Evolutionary conservation across 2,797 vertebrate species (phyloP).

Genomic region (Sciaenops ocellatus): DNA sequence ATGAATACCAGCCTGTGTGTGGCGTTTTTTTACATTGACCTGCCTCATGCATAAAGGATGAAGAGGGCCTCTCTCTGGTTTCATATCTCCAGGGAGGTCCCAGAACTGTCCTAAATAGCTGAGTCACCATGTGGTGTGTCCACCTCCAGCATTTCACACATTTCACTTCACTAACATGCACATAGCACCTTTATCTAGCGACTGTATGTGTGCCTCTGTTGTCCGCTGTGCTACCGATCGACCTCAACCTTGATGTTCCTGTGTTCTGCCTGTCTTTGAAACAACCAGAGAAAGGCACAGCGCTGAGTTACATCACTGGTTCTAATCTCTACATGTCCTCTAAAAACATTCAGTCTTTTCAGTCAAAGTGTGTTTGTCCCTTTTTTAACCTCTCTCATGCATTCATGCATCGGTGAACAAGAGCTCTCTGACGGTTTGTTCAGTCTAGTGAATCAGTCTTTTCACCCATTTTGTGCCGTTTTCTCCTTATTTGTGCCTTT

Average conservation of each 20-base stretch:
- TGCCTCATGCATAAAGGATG: constrained; percentile 55
- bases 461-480: background rate
- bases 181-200: constrained; percentile 29
- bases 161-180: constrained; percentile 38
- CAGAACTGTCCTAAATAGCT: constrained; percentile 56
- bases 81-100: constrained; percentile 51
- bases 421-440: constrained; percentile 8
- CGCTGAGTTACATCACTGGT: constrained; percentile 55
- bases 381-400: constrained; percentile 37
- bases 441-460: constrained; percentile 24
- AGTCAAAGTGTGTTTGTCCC: constrained; percentile 37
- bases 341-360: constrained; percentile 46
- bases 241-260: constrained; percentile 63
- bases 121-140: constrained; percentile 58
- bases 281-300: constrained; percentile 41
- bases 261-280: constrained; percentile 65
- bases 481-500: constrained; percentile 10
- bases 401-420: background rate
- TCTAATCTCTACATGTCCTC: constrained; percentile 36
- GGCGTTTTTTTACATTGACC: constrained; percentile 39
- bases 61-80: constrained; percentile 51
- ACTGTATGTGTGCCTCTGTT: constrained; percentile 33
- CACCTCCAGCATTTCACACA: constrained; percentile 43
- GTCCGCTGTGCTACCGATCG: constrained; percentile 41
- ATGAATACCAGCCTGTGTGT: constrained; percentile 24